Conservation (phyloP, 2,888 invertebrate genomes). For the Cybosia mesomella region DNA sequence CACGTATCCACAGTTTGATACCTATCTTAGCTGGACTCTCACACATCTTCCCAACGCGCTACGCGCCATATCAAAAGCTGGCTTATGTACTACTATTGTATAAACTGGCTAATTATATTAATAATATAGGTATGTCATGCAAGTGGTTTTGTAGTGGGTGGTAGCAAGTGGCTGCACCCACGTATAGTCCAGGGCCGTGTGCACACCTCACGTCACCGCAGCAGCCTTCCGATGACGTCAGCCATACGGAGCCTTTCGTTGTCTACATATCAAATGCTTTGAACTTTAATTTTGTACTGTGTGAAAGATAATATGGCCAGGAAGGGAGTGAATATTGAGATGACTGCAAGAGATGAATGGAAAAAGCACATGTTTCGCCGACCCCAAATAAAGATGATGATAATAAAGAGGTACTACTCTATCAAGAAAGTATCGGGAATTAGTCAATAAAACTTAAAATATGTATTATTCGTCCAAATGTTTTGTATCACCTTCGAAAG, state of each 20-base stretch:
- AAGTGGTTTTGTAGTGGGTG: slow-evolving; percentile 70
- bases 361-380: not conserved
- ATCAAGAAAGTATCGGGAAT: too few species aligned
- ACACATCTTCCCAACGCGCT: not conserved
- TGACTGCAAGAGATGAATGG: too few species aligned
- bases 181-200: slow-evolving; percentile 79
- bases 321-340: not conserved
- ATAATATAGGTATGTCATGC: slow-evolving; percentile 42
- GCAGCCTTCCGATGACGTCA: slow-evolving; percentile 71
- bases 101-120: not conserved
- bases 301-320: not conserved
- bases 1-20: not conserved
- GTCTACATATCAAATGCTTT: slow-evolving; percentile 55
- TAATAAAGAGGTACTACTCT: too few species aligned
- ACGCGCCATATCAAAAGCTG: not conserved
- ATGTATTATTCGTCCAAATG: too few species aligned
- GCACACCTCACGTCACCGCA: slow-evolving; percentile 79
- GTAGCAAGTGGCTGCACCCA: slow-evolving; percentile 77
- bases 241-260: slow-evolving; percentile 61
- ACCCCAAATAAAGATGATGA: not conserved
- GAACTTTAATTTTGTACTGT: slow-evolving; percentile 30
- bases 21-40: not conserved
- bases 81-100: not conserved
- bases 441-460: too few species aligned
- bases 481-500: too few species aligned